Evolutionary conservation across 2,888 invertebrate species (phyloP), one percentile per base, ranked within the genome.

Genomic region (Meandrusa payeni): DNA sequence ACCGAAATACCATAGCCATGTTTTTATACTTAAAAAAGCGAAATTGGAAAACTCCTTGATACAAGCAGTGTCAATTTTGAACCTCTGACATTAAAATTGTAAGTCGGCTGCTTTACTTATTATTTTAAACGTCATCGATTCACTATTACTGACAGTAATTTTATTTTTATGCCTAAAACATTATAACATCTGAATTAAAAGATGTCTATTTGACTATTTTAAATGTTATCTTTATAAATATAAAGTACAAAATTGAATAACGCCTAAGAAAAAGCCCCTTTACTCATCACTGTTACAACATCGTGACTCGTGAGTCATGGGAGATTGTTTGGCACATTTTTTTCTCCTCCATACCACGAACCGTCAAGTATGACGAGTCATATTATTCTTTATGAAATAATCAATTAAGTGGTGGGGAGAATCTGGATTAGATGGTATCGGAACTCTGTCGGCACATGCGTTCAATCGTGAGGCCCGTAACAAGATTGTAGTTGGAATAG

Each of bases 371-470:
- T 78, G 83, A 78, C 76, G 75, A 80, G 74, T 74, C 78, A 66
- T 76, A 75, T 76, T 79, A 79, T 80, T 80, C 79, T 78, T 78
- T 77, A 82, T 70, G 74, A 76, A 83, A 81, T 82, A 83, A 86
- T 83, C 83, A 85, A 83, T 83, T 82, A 80, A 78, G 69, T 71
- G 74, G 79, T 72, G 71, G 73, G 68, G 73, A 69, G 72, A 78
- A 85, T 83, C 78, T 85, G 80, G 78, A 82, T 80, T 76, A 82
- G 85, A 86, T 86, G 52, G 60, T 83, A 85, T 85, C 85, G 56
- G 64, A 57, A 51, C 69, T 70, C 68, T 78, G 80, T 80, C 83
- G 83, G 85, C 77, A 80, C 75, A 76, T 76, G 71, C 69, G 64
- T 69, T 63, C 65, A 72, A 66, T 78, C 77, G 77, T 76, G 77